These are phyloP conservation scores for Bicyclus anynana DNA, from an alignment of 1,140 invertebrate genomes.

Conservation along the genomic window DNA sequence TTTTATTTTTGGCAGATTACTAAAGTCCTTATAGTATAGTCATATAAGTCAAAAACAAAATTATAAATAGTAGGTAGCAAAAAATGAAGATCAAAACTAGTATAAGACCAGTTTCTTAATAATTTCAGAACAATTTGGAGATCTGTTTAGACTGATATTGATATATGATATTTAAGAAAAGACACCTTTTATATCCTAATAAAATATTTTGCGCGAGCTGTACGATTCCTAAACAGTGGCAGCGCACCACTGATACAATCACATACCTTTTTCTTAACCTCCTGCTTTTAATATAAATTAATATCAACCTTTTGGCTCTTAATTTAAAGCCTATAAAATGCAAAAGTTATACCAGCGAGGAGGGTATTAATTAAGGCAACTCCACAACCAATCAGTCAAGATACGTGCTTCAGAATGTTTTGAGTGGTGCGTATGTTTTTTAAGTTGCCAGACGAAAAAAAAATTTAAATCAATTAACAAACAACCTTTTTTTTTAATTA, in stretches of 20 bases:
- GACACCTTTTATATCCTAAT: too few species aligned
- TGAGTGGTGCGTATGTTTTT: constrained; percentile 26
- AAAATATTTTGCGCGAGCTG: too few species aligned
- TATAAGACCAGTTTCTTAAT: too few species aligned
- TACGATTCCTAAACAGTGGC: background rate
- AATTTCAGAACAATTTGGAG: too few species aligned
- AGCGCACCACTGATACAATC: constrained; percentile 43
- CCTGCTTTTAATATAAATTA: background rate
- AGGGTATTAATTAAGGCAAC: constrained; percentile 45
- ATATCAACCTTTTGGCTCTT: constrained; percentile 9
- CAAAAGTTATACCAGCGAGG: constrained; percentile 28
- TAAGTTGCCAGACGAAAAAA: constrained; percentile 21
- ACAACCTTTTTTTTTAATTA: background rate
- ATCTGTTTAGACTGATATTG: too few species aligned
- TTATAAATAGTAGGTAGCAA: too few species aligned
- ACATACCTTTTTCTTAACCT: constrained; percentile 26
- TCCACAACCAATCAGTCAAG: constrained; percentile 45
- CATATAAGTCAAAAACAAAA: too few species aligned
- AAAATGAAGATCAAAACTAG: too few species aligned
- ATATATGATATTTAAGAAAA: too few species aligned
- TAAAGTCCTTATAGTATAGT: too few species aligned
- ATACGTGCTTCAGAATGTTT: constrained; percentile 33
- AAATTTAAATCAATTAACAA: constrained; percentile 7
- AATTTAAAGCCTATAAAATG: constrained; percentile 22
- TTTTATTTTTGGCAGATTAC: too few species aligned